Conservation (phyloP, 2,888 invertebrate species). For the Pheosia tremula region DNA sequence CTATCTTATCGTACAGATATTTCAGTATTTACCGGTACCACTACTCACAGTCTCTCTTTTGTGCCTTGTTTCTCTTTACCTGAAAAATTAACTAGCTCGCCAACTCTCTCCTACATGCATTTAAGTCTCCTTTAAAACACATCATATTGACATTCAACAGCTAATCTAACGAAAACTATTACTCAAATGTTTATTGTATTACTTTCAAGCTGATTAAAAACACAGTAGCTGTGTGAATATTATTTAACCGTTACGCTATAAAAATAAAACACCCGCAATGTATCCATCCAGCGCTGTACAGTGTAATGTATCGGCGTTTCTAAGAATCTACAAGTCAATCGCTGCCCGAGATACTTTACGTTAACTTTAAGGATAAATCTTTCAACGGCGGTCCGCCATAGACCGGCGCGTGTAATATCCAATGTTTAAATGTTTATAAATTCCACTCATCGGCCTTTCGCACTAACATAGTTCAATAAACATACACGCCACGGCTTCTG, state of each 20-base stretch:
- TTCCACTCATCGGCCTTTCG: slow-evolving; percentile 66
- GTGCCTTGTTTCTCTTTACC: no score
- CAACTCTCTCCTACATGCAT: no score
- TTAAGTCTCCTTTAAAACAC: no score
- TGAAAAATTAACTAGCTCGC: no score
- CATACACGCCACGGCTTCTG: slow-evolving; percentile 51
- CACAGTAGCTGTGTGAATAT: slow-evolving; percentile 10
- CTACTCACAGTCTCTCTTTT: no score
- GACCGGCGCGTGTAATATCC: slow-evolving; percentile 45
- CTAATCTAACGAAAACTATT: no score
- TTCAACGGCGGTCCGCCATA: slow-evolving; percentile 58
- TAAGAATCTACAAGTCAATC: slow-evolving; percentile 55
- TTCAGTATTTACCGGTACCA: no score
- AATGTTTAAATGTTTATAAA: slow-evolving; percentile 71
- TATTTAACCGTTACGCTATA: slow-evolving; percentile 8
- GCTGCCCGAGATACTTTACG: slow-evolving; percentile 39
- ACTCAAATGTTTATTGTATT: neutral
- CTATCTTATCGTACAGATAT: no score
- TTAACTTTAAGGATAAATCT: slow-evolving; percentile 66
- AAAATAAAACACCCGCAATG: slow-evolving; percentile 21
- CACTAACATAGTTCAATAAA: slow-evolving; percentile 66
- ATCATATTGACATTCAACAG: no score
- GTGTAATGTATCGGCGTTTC: slow-evolving; percentile 22
- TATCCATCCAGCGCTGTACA: slow-evolving; percentile 2
- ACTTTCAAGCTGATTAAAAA: slow-evolving; percentile 4